These are phyloP conservation scores for Drosophila neocordata DNA, from an alignment of 1,140 invertebrate genomes.

Conservation along the genomic window DNA sequence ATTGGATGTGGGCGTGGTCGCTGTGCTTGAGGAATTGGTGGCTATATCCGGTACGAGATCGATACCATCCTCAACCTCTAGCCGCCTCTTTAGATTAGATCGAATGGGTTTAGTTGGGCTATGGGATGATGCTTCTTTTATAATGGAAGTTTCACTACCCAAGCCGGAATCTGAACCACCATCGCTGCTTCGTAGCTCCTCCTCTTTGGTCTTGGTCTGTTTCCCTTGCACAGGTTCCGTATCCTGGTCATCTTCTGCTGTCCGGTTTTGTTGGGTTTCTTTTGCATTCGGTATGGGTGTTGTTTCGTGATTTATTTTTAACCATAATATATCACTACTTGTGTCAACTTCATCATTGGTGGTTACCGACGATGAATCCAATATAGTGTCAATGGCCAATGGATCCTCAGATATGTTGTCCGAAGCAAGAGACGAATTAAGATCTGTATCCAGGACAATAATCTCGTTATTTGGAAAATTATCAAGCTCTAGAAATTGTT, in stretches of 20 bases:
- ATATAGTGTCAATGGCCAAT: conserved; percentile 63
- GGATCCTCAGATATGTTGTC: conserved; percentile 75
- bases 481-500: conserved; percentile 52
- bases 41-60: conserved; percentile 81
- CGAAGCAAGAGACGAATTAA: conserved; percentile 66
- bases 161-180: conserved; percentile 92
- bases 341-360: conserved; percentile 59
- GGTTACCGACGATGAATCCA: conserved; percentile 51
- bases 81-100: conserved; percentile 74
- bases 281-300: not conserved
- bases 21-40: conserved; percentile 66
- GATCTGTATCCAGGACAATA: conserved; percentile 69
- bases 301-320: conserved; percentile 42
- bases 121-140: conserved; percentile 19
- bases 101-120: conserved; percentile 44
- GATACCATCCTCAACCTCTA: conserved; percentile 84
- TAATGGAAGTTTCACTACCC: conserved; percentile 85
- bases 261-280: not conserved
- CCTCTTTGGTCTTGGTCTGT: conserved; percentile 79
- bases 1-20: conserved; percentile 73
- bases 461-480: conserved; percentile 71
- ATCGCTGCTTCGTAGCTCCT: conserved; percentile 86
- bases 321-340: conserved; percentile 62
- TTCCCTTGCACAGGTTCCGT: conserved; percentile 10
- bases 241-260: not conserved